Percentiles rank a stretch among this genome's conserved stretches.
Conservation (phyloP, 1,140 invertebrate genomes). For the Aphaenogaster ashmeadi region DNA sequence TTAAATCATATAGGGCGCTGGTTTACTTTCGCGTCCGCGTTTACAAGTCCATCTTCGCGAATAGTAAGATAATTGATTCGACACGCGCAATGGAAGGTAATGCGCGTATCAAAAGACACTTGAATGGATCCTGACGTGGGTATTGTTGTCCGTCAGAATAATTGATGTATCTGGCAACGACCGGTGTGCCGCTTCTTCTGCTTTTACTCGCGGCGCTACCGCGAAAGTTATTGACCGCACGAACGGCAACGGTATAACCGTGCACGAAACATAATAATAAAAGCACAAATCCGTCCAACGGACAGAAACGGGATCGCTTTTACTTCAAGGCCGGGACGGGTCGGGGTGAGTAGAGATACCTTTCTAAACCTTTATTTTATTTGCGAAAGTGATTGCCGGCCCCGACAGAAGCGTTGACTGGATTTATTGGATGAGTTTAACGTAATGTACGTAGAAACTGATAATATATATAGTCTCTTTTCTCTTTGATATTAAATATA, state of each 20-base stretch:
- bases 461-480: conserved; percentile 22
- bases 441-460: conserved; percentile 45
- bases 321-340: conserved; percentile 78
- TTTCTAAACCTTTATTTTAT: conserved; percentile 84
- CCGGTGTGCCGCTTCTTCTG: neutral
- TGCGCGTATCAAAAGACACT: neutral
- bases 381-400: conserved; percentile 80
- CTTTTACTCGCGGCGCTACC: conserved; percentile 7
- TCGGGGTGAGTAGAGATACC: conserved; percentile 73
- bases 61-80: neutral
- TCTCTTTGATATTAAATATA: conserved; percentile 18
- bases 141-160: conserved; percentile 26
- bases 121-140: neutral
- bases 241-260: neutral
- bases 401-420: neutral
- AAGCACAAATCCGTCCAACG: conserved; percentile 21
- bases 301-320: conserved; percentile 82
- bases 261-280: conserved; percentile 49
- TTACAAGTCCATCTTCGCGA: neutral
- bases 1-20: neutral
- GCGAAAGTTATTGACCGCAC: conserved; percentile 67
- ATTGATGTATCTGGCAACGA: conserved; percentile 31
- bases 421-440: conserved; percentile 44
- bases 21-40: conserved; percentile 27
- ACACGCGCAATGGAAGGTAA: conserved; percentile 23